These are phyloP conservation scores for Aptenodytes forsteri DNA, from an alignment of 2,113 vertebrate genomes.

Conservation along the genomic window DNA sequence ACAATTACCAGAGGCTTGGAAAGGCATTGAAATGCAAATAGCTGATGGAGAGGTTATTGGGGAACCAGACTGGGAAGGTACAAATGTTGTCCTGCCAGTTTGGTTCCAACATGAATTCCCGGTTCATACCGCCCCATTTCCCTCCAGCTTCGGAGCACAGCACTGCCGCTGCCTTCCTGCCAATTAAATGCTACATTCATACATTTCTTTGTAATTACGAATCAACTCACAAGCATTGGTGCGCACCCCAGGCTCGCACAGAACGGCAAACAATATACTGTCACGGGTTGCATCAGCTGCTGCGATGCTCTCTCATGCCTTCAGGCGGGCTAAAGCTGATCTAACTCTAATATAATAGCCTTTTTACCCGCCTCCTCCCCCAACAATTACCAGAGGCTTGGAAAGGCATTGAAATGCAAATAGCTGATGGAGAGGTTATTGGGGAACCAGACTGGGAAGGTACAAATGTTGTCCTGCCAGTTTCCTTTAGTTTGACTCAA, in stretches of 20 bases:
- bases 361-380: constrained; percentile 14
- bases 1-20: constrained; percentile 28
- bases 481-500: background rate
- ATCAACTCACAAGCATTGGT: background rate
- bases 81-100: background rate
- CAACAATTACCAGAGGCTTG: constrained; percentile 28
- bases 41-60: background rate
- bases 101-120: background rate
- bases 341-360: constrained; percentile 28
- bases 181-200: background rate
- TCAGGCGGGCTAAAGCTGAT: constrained; percentile 29
- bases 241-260: background rate
- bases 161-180: background rate
- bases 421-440: background rate
- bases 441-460: background rate
- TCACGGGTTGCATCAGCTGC: constrained; percentile 33
- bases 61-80: background rate
- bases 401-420: constrained; percentile 62
- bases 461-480: background rate
- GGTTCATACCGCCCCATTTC: background rate
- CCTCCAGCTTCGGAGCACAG: background rate
- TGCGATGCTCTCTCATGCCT: constrained; percentile 6
- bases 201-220: background rate
- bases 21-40: constrained; percentile 62
- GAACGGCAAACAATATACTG: background rate